Evolutionary conservation across 2,113 vertebrate genomes (phyloP), one percentile per base, ranked within the genome.

Genomic region (Embiotoca jacksoni): DNA sequence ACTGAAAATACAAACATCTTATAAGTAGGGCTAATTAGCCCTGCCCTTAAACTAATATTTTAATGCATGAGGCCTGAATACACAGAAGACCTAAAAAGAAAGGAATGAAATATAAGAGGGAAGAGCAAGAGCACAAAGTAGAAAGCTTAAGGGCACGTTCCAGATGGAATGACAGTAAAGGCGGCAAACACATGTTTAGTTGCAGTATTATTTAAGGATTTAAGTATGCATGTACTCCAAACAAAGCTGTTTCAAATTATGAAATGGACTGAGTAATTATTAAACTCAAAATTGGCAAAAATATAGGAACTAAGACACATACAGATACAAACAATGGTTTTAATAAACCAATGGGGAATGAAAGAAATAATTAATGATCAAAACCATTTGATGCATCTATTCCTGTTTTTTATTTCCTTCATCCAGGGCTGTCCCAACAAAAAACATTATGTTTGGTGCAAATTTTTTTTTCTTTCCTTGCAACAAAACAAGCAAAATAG

Each of bases 401-500:
- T 72, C 47, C 13, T 16, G n/a, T 61, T 70, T 47, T 6, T 30
- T 8, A 5, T 8, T 47, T 7, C 5, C 1, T 53, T 5, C 37
- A 1, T 49, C 7, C 32, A 52, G 6, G 9, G 61, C 57, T 78
- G 69, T 72, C 71, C 13, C 52, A 47, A 44, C 9, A 71, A 71
- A 81, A 72, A 15, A 72, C 47, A 4, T 31, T 15, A 7, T 30
- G 14, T 69, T 64, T 80, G 31, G 4, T 14, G 44, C 30, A 80
- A 59, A 65, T 39, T 35, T 16, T 65, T 80, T 85, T 66, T 36
- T 35, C 47, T 57, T 78, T 49, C 6, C n/a, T 39, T 8, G 44
- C 36, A 37, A 49, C 59, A 72, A 84, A 86, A 76, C 53, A 77
- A 82, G 77, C 13, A 72, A 83, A 79, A 89, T 69, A 76, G 90